phyloP scores from a whole-genome alignment of 2,113 vertebrate species.

The Suricata suricatta region DNA sequence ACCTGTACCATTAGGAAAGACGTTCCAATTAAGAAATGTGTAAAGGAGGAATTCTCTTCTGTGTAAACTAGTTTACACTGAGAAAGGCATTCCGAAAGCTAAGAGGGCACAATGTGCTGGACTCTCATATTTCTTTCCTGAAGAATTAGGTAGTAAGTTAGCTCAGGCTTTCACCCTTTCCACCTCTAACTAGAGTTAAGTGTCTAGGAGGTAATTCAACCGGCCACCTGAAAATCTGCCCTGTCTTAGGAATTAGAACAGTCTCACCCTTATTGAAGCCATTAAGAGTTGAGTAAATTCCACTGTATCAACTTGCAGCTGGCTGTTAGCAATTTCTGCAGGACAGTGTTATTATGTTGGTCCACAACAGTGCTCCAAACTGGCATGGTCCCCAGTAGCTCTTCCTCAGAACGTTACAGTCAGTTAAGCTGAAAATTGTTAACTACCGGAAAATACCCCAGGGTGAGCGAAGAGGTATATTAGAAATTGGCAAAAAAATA shows the following conservation, averaged over 20 bases:
- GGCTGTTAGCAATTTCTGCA: neutral
- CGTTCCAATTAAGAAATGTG: neutral
- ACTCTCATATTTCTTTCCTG: conserved; percentile 5
- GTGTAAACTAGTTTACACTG: neutral
- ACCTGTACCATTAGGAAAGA: neutral
- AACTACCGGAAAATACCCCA: neutral
- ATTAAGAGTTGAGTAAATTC: conserved; percentile 13
- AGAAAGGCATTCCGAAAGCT: conserved; percentile 3
- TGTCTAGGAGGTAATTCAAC: conserved; percentile 57
- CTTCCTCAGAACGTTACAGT: neutral
- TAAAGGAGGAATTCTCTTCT: neutral
- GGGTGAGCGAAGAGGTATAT: neutral
- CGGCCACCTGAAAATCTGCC: neutral
- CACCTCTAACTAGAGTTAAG: neutral
- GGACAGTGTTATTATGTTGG: neutral
- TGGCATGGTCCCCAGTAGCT: neutral
- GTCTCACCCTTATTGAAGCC: neutral
- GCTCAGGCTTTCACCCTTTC: neutral
- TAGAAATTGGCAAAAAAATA: neutral
- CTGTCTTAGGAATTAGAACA: neutral
- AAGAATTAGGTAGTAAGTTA: conserved; percentile 48
- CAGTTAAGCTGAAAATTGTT: conserved; percentile 38
- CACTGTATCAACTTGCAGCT: conserved; percentile 24
- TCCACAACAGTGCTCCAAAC: neutral
- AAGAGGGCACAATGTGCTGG: neutral